A percentile compares a stretch with the other conserved stretches of the same genome.
phyloP scores from a whole-genome alignment of 2,113 vertebrate species.

The Apus apus region DNA sequence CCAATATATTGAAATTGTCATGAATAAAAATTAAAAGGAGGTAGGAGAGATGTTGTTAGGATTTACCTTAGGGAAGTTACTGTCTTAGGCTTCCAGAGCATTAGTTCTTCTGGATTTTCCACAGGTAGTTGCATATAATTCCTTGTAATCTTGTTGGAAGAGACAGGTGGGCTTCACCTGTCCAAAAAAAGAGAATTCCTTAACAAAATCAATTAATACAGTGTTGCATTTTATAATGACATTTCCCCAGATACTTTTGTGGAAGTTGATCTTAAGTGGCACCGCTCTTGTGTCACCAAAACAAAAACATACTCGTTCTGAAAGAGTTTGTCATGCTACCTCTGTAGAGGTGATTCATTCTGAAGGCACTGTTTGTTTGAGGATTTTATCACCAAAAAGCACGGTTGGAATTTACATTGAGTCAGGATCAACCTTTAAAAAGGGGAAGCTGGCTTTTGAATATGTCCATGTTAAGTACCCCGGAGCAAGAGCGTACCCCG shows the following conservation, averaged over 20 bases:
- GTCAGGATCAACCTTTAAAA: not conserved
- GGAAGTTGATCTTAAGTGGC: not conserved
- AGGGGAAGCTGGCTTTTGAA: not conserved
- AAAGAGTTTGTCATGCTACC: not conserved
- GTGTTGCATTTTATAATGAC: not conserved
- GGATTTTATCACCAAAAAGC: not conserved
- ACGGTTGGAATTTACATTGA: not conserved
- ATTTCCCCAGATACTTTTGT: not conserved
- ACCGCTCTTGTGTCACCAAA: not conserved
- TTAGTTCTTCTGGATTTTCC: not conserved
- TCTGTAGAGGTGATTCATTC: too few relatives aligned
- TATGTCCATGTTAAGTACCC: not conserved
- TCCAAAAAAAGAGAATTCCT: not conserved
- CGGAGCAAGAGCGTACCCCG: accelerated
- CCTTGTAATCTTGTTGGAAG: not conserved
- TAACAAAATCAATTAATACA: not conserved
- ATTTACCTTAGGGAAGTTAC: not conserved
- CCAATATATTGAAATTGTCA: not conserved
- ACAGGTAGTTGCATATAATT: not conserved
- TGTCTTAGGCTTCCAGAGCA: not conserved
- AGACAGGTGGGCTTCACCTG: not conserved
- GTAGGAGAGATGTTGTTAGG: not conserved
- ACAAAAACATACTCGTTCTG: not conserved
- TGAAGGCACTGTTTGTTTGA: not conserved
- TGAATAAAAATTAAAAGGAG: not conserved